Percentiles rank a stretch among this genome's conserved stretches.
phyloP scores from a whole-genome alignment of 2,888 invertebrate species.

The Cancer borealis region DNA sequence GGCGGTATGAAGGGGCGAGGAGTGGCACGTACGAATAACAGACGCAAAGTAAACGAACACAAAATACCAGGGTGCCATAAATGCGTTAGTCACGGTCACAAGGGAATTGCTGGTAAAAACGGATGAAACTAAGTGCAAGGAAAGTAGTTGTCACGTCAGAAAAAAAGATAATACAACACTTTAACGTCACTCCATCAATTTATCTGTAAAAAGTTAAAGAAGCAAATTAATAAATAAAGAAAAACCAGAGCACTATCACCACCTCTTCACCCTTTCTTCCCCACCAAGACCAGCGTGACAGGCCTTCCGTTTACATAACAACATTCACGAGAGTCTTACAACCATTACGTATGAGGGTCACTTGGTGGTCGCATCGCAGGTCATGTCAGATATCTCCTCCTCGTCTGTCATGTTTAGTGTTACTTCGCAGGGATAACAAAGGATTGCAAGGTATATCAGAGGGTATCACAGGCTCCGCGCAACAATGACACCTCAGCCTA shows the following conservation, averaged over 20 bases:
- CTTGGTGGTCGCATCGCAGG: neutral
- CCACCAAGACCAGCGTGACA: neutral
- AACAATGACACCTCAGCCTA: conserved; percentile 20
- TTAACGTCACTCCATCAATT: neutral
- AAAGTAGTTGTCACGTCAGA: neutral
- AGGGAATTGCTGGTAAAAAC: neutral
- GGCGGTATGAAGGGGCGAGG: neutral
- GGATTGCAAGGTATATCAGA: neutral
- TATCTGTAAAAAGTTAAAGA: no score
- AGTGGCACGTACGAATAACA: neutral
- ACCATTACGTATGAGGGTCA: neutral
- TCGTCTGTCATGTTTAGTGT: conserved; percentile 15
- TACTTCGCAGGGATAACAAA: conserved; percentile 22
- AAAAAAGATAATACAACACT: neutral
- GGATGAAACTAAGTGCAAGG: neutral
- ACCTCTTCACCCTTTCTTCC: neutral
- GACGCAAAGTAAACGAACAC: neutral
- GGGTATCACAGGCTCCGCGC: neutral
- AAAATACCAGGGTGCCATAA: neutral
- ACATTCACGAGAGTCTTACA: neutral
- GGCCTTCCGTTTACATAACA: neutral
- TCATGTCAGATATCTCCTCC: neutral
- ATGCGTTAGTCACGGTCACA: neutral
- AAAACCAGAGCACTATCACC: neutral
- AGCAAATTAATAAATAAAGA: no score